Evolutionary conservation across 2,888 invertebrate species (phyloP), one percentile per base, ranked within the genome.

Genomic region (Chymomyza fuscimana): DNA sequence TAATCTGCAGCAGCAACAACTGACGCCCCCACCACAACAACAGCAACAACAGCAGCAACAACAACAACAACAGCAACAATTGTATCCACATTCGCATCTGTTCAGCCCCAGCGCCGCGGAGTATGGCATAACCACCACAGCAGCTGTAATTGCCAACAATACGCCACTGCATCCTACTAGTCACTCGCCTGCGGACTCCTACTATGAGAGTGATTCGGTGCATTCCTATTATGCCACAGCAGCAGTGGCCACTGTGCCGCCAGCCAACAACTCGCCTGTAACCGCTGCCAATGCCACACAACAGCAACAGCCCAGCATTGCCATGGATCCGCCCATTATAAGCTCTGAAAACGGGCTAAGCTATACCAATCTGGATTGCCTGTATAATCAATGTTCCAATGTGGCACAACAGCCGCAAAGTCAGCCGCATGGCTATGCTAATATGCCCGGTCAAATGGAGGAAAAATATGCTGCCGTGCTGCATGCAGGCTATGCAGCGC

Each of bases 331-430:
- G 4, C 94, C 95, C 15, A 96, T 97, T 60, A 96, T 97, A 80
- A 96, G 95, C 88, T 95, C 96, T 1, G 96, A 96, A 88, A 95
- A 96, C 56, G 97, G 97, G 0, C 93, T 97, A 71, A 97, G 97
- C 91, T 97, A 97, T 91, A 97, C 97, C 0, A 97, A 97, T 91
- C 92, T 97, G 83, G 97, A 97, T 91, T 97, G 96, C 86, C 85
- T 93, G 56, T 93, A 93, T 59, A 93, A 94, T 71, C 92, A 90
- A 70, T 93, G 93, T 75, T 93, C 93, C 0, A 73, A 68, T 52
- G 78, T 69, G 50, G 70, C 80, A 6, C 87, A 81, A 56, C 78
- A 78, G 16, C 67, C 74, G 67, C 78, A 86, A 74, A 78, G 78
- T 52, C 80, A 82, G 59, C 76, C 80, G 1, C 88, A 82, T 68